phyloP scores from a whole-genome alignment of 2,113 vertebrate genomes.

The Anthoscopus minutus region DNA sequence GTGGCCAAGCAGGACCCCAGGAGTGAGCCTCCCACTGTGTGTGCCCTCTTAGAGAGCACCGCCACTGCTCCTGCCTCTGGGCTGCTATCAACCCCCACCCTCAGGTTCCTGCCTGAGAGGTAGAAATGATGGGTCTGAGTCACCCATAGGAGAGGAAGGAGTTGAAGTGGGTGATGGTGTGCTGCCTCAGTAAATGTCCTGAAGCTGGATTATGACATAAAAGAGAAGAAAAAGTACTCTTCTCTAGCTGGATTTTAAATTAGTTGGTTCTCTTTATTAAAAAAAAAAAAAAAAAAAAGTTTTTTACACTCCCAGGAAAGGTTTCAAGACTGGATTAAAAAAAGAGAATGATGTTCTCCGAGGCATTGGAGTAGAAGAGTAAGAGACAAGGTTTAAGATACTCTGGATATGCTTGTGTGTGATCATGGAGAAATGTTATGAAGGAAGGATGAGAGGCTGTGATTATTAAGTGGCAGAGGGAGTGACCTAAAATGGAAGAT shows the following conservation, averaged over 20 bases:
- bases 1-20: not conserved
- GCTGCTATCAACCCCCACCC: not conserved
- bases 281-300: not conserved
- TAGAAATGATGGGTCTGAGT: not conserved
- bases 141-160: not conserved
- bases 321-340: not conserved
- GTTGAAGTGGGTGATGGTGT: not conserved
- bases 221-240: not conserved
- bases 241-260: not conserved
- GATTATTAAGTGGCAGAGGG: not conserved
- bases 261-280: not conserved
- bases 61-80: not conserved
- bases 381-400: not conserved
- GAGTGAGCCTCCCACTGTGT: not conserved
- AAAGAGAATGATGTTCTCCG: not conserved
- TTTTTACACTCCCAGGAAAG: not conserved
- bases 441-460: not conserved
- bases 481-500: not conserved
- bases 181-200: not conserved
- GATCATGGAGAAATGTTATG: not conserved
- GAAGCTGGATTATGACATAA: not conserved
- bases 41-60: fast-evolving
- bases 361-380: not conserved
- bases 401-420: not conserved
- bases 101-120: not conserved